Evolutionary conservation across 2,888 invertebrate genomes (phyloP).

Genomic region (Lycaena phlaeas): DNA sequence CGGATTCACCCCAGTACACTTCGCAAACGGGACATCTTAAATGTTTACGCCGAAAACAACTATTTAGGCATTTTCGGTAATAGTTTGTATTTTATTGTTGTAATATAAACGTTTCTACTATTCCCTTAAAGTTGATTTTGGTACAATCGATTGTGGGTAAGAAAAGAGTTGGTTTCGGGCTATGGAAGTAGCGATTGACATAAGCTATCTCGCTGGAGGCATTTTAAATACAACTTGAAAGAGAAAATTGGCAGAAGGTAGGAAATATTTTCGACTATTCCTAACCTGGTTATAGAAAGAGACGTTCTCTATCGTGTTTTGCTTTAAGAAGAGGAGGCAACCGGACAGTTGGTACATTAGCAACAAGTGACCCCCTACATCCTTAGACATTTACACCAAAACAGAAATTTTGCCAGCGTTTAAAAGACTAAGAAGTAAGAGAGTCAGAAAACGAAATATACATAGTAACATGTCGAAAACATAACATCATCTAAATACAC

Average conservation of each 20-base stretch:
- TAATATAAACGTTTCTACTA: conserved; percentile 29
- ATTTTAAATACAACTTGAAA: no score
- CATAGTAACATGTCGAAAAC: no score
- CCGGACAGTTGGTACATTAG: no score
- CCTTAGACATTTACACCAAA: no score
- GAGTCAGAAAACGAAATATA: no score
- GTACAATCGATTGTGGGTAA: conserved; percentile 19
- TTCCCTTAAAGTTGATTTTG: conserved; percentile 28
- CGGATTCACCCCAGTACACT: conserved; percentile 4
- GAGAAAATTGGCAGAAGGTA: no score
- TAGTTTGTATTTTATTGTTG: conserved; percentile 21
- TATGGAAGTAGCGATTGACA: conserved; percentile 12
- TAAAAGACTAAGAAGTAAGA: no score
- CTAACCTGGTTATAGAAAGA: conserved; percentile 8
- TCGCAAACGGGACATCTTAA: conserved; percentile 16
- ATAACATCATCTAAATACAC: no score
- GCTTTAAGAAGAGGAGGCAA: no score
- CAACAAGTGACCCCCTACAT: no score
- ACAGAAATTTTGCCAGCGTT: no score
- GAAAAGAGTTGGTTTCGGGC: conserved; percentile 24
- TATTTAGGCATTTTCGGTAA: conserved; percentile 24
- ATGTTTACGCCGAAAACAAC: conserved; percentile 28
- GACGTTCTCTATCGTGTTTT: no score
- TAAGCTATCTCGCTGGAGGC: neutral
- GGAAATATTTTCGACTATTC: neutral